Evolutionary conservation across 1,140 invertebrate genomes (phyloP).

Genomic region (Panagrolaimus sp.): DNA sequence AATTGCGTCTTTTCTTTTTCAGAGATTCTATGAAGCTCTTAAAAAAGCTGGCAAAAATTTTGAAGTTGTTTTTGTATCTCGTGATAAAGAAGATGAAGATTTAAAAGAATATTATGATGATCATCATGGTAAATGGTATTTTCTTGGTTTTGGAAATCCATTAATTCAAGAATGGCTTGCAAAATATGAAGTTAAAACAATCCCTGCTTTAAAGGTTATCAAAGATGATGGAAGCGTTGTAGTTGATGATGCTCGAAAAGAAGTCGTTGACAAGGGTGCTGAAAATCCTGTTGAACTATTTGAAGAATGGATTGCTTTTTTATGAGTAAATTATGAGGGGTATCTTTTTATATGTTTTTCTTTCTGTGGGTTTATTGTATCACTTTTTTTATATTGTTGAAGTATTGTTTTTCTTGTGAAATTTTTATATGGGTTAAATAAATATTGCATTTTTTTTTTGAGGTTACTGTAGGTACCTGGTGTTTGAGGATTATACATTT

Average conservation of each 20-base stretch:
- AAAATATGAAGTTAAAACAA: conserved; percentile 50
- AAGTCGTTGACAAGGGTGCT: conserved; percentile 38
- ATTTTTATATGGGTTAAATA: too few species aligned
- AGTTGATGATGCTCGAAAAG: conserved; percentile 54
- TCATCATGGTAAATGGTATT: conserved; percentile 46
- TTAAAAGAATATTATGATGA: conserved; percentile 43
- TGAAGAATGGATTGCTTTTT: conserved; percentile 47
- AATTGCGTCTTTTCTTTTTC: conserved; percentile 22
- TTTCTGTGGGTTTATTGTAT: too few species aligned
- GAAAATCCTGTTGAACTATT: conserved; percentile 30
- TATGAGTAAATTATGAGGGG: background rate
- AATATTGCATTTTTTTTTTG: too few species aligned
- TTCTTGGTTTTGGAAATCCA: conserved; percentile 34
- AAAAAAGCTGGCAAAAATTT: conserved; percentile 48
- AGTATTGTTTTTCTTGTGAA: too few species aligned
- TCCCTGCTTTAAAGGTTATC: conserved; percentile 49
- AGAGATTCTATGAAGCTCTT: conserved; percentile 55
- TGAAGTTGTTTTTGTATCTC: conserved; percentile 52
- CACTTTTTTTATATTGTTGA: too few species aligned
- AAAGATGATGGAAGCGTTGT: conserved; percentile 55
- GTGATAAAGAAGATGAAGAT: conserved; percentile 42
- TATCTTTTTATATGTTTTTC: too few species aligned
- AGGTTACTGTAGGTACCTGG: too few species aligned
- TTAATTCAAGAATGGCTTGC: background rate
- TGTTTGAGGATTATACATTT: too few species aligned